A percentile compares a stretch with the other conserved stretches of the same genome.
These are phyloP conservation scores for Oreohelix idahoensis DNA, from an alignment of 1,140 invertebrate genomes.

Conservation along the genomic window DNA sequence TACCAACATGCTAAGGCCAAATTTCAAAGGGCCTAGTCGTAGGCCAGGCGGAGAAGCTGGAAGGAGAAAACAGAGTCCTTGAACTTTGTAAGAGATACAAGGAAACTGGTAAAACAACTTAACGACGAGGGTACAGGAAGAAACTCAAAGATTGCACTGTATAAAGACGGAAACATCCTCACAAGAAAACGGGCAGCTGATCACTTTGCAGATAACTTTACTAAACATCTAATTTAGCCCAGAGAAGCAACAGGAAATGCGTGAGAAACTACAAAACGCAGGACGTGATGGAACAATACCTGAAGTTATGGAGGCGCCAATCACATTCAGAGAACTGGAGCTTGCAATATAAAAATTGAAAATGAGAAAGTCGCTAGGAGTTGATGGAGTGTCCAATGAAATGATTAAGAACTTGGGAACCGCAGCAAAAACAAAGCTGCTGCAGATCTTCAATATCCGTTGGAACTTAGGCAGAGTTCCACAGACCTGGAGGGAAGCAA, in stretches of 20 bases:
- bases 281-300: not conserved
- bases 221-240: not conserved
- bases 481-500: not conserved
- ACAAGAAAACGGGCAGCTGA: not conserved
- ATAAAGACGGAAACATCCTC: not conserved
- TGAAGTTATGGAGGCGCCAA: not conserved
- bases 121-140: not conserved
- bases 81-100: not conserved
- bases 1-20: not conserved
- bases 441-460: not conserved
- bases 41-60: not conserved
- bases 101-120: not conserved
- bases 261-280: not conserved
- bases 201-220: not conserved
- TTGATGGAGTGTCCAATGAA: not conserved
- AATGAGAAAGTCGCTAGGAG: not conserved
- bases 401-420: not conserved
- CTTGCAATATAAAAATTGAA: not conserved
- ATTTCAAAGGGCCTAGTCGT: not conserved
- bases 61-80: not conserved
- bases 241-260: not conserved
- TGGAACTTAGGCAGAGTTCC: not conserved
- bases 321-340: constrained; percentile 1
- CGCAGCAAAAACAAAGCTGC: not conserved
- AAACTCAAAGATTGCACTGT: no score